A percentile compares a stretch with the other conserved stretches of the same genome.
Conservation (phyloP, 37 sponge, comb jelly and placozoan genomes). For the Tethya wilhelma region DNA sequence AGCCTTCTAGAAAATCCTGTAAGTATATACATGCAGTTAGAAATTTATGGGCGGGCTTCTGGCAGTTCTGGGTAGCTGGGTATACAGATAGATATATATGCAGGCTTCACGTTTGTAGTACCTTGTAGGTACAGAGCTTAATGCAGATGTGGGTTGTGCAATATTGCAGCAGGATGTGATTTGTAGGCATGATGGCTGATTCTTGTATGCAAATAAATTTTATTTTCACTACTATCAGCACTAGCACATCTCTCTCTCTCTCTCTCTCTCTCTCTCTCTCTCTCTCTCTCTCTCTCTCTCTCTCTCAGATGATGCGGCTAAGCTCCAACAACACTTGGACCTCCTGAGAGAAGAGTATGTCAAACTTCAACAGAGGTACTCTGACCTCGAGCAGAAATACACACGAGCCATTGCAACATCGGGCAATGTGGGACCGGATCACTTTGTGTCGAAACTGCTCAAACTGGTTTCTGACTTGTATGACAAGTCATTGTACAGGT, state of each 20-base stretch:
- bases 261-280: constrained; percentile 13
- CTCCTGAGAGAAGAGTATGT: constrained; percentile 92
- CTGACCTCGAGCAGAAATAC: constrained; percentile 87
- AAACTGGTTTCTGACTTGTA: constrained; percentile 64
- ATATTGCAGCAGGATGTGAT: no score
- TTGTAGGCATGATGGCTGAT: no score
- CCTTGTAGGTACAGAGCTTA: no score
- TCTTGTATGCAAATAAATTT: no score
- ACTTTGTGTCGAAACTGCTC: constrained; percentile 79
- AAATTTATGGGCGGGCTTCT: no score
- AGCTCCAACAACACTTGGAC: constrained; percentile 86
- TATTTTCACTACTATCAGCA: no score
- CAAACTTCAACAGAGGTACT: constrained; percentile 83
- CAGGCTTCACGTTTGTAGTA: no score
- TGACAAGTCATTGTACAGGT: constrained; percentile 87
- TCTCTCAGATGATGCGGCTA: constrained; percentile 67
- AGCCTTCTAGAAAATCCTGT: no score
- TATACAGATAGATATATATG: no score
- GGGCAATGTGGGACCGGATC: constrained; percentile 54
- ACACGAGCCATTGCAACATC: constrained; percentile 57
- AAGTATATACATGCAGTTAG: no score
- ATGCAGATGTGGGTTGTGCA: no score
- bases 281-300: not conserved
- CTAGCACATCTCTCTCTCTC: constrained; percentile 10
- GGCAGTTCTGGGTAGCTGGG: no score